A percentile compares a stretch with the other conserved stretches of the same genome.
These are phyloP conservation scores for Cantharis lateralis DNA, from an alignment of 2,888 invertebrate species.

Conservation along the genomic window DNA sequence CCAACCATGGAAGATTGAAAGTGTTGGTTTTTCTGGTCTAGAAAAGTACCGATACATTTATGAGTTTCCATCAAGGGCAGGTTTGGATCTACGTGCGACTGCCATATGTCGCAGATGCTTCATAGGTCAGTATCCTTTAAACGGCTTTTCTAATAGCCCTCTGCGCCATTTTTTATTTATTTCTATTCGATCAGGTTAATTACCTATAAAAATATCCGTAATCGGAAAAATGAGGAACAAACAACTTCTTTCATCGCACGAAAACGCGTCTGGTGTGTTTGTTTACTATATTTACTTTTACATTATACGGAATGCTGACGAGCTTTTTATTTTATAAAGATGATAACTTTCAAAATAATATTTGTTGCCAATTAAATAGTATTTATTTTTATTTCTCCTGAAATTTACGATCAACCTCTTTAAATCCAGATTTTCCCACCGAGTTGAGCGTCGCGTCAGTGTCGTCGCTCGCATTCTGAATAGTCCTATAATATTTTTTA, in stretches of 20 bases:
- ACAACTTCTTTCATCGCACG: slow-evolving; percentile 5
- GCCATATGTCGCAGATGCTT: slow-evolving; percentile 32
- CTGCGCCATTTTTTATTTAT: slow-evolving; percentile 16
- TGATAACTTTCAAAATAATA: neutral
- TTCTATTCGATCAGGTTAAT: slow-evolving; percentile 27
- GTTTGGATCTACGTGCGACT: slow-evolving; percentile 13
- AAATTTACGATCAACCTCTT: neutral
- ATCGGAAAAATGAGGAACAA: slow-evolving; percentile 21
- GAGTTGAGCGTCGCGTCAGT: too few species aligned
- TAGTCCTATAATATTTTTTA: too few species aligned
- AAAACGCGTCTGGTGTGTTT: neutral
- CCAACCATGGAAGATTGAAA: slow-evolving; percentile 25
- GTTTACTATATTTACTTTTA: neutral
- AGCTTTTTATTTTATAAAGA: slow-evolving; percentile 2
- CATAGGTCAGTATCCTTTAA: slow-evolving; percentile 30
- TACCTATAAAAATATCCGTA: slow-evolving; percentile 30
- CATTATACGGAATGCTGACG: neutral
- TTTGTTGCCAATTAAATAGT: neutral
- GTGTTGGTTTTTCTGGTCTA: slow-evolving; percentile 21
- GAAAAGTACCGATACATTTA: slow-evolving; percentile 17
- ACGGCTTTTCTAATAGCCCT: slow-evolving; percentile 30
- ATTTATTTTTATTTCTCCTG: neutral
- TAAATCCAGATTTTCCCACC: neutral
- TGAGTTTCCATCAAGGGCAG: slow-evolving; percentile 20
- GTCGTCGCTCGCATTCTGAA: too few species aligned